Conservation (phyloP, 2,797 vertebrate genomes). For the Urosaurus nigricauda region DNA sequence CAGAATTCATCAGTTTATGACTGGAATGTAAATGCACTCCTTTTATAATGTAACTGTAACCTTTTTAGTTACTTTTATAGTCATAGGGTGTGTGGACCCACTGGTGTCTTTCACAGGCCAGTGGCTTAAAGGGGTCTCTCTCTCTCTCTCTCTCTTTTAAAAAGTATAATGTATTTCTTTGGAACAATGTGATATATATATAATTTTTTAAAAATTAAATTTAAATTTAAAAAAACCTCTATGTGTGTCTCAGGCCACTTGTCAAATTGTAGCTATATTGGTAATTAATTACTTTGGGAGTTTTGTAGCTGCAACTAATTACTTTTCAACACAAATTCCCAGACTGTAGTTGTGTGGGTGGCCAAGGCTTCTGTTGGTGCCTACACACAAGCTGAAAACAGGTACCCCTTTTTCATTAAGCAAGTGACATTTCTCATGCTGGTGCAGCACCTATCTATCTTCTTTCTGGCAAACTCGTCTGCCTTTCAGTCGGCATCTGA, state of each 20-base stretch:
- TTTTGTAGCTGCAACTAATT: background rate
- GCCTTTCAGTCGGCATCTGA: constrained; percentile 83
- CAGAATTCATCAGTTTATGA: no score
- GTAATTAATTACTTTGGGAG: background rate
- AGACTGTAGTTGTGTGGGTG: background rate
- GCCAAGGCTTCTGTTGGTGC: background rate
- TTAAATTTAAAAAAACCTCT: no score
- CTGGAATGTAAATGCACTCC: no score
- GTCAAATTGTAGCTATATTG: background rate
- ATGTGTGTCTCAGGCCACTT: no score
- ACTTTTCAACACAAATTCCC: background rate
- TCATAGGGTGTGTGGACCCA: no score
- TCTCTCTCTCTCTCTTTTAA: background rate
- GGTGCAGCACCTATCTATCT: constrained; percentile 80
- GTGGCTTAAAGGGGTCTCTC: background rate
- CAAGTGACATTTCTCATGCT: constrained; percentile 80
- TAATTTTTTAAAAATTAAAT: no score
- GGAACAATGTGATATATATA: background rate
- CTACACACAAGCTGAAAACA: constrained; percentile 56
- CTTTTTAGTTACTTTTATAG: no score
- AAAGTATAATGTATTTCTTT: background rate
- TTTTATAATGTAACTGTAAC: no score
- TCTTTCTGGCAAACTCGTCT: constrained; percentile 81
- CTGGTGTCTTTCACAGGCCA: background rate
- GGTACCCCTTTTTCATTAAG: constrained; percentile 80